phyloP scores from a whole-genome alignment of 2,797 vertebrate genomes.

The Neostethus bicornis region DNA sequence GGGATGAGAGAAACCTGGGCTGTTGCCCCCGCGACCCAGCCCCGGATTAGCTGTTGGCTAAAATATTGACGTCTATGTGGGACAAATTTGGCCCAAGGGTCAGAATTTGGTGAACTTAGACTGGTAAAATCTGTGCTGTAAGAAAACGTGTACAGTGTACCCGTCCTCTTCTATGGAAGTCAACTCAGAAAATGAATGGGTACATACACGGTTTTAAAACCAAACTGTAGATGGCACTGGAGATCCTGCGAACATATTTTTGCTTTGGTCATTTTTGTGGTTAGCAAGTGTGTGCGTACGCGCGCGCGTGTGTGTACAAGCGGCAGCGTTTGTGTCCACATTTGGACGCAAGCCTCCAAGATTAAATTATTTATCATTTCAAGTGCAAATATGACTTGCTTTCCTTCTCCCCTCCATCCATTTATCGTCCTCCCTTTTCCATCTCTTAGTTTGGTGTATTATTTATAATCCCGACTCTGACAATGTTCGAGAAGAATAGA shows the following conservation, averaged over 20 bases:
- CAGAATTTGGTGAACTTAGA: no score
- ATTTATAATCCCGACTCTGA: conserved; percentile 71
- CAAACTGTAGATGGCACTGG: conserved; percentile 80
- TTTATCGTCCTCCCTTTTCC: conserved; percentile 15
- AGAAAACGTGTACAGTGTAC: no score
- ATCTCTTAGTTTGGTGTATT: conserved; percentile 71
- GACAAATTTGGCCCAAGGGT: no score
- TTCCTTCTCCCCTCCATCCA: no score
- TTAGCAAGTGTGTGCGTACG: conserved; percentile 14
- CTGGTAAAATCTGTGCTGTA: no score
- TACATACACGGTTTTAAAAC: conserved; percentile 31
- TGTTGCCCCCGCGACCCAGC: no score
- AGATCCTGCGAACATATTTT: conserved; percentile 62
- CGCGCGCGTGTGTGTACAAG: conserved; percentile 23
- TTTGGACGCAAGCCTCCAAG: conserved; percentile 58
- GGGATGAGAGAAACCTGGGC: no score
- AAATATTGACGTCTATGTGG: no score
- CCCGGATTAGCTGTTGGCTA: no score
- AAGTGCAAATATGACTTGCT: conserved; percentile 74
- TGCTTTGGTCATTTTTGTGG: conserved; percentile 6
- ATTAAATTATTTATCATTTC: conserved; percentile 81
- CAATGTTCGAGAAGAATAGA: conserved; percentile 68
- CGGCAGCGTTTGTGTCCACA: conserved; percentile 36
- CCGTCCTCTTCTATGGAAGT: no score
- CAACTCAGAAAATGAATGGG: no score